phyloP scores from a whole-genome alignment of 2,113 vertebrate species.

The Phrynosoma blainvillii region DNA sequence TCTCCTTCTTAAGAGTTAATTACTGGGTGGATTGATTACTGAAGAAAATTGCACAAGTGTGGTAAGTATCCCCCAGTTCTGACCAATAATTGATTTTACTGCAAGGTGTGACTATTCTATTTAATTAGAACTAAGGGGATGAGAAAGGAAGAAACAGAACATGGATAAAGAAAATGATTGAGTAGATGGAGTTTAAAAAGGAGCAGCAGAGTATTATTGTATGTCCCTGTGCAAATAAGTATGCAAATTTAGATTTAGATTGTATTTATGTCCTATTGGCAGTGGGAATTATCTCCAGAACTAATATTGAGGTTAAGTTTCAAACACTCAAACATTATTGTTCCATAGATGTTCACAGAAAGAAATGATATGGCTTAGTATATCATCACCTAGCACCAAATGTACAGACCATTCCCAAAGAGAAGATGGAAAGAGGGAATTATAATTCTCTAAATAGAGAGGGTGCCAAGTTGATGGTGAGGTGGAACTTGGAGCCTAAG shows the following conservation, averaged over 20 bases:
- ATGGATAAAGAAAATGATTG: not conserved
- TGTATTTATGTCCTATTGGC: too few species aligned
- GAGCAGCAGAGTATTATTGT: not conserved
- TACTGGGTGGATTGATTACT: constrained; percentile 29
- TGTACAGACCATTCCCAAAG: not conserved
- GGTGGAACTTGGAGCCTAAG: not conserved
- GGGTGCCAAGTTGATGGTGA: not conserved
- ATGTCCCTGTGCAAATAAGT: not conserved
- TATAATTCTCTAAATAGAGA: not conserved
- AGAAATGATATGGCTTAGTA: not conserved
- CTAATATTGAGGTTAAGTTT: not conserved
- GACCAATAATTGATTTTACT: constrained; percentile 32
- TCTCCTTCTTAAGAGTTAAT: constrained; percentile 28
- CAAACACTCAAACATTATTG: not conserved
- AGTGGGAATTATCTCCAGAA: too few species aligned
- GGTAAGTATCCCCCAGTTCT: constrained; percentile 5
- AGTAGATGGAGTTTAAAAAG: not conserved
- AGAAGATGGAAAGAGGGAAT: not conserved
- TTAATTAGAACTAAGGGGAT: constrained; percentile 31
- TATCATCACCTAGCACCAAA: too few species aligned
- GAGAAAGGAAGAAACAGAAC: not conserved
- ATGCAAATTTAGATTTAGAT: not conserved
- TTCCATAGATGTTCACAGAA: not conserved
- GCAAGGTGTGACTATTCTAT: constrained; percentile 22
- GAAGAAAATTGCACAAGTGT: constrained; percentile 24